phyloP scores from a whole-genome alignment of 2,113 vertebrate species.

The Scalopus aquaticus region DNA sequence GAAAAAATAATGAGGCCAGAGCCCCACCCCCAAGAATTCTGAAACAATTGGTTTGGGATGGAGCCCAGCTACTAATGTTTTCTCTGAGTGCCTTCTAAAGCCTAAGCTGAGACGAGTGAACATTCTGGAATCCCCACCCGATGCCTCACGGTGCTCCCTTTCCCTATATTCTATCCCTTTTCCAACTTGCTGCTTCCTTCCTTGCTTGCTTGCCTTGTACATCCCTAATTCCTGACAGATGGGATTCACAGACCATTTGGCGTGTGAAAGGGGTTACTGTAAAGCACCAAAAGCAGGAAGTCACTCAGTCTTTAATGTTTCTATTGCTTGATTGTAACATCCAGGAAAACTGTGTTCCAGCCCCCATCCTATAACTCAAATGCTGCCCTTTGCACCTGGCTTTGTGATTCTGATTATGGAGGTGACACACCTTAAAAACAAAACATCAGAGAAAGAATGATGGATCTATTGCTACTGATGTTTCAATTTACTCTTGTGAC shows the following conservation, averaged over 20 bases:
- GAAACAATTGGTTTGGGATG: not conserved
- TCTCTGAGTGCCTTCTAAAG: not conserved
- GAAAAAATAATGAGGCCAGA: not conserved
- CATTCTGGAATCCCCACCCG: not conserved
- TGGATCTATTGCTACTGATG: not conserved
- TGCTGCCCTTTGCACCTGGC: constrained; percentile 50
- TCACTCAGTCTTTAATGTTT: not conserved
- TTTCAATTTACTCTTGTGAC: not conserved
- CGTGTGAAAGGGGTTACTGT: not conserved
- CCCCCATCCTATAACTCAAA: constrained; percentile 15
- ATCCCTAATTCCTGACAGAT: constrained; percentile 65
- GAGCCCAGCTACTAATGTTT: not conserved
- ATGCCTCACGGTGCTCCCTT: no score
- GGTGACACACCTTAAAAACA: constrained; percentile 61
- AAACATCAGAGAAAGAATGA: constrained; percentile 35
- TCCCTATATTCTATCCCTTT: not conserved
- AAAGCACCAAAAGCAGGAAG: constrained; percentile 61
- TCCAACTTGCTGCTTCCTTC: constrained; percentile 14
- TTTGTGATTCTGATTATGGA: constrained; percentile 41
- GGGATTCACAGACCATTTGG: constrained; percentile 54
- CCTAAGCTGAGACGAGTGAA: not conserved
- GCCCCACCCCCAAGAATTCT: not conserved
- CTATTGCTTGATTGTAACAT: constrained; percentile 33
- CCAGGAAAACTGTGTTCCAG: constrained; percentile 25
- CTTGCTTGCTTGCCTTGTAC: not conserved